Base-by-base conservation (phyloP, 1,140 invertebrate species). In the Antheraea pernyi region DNA sequence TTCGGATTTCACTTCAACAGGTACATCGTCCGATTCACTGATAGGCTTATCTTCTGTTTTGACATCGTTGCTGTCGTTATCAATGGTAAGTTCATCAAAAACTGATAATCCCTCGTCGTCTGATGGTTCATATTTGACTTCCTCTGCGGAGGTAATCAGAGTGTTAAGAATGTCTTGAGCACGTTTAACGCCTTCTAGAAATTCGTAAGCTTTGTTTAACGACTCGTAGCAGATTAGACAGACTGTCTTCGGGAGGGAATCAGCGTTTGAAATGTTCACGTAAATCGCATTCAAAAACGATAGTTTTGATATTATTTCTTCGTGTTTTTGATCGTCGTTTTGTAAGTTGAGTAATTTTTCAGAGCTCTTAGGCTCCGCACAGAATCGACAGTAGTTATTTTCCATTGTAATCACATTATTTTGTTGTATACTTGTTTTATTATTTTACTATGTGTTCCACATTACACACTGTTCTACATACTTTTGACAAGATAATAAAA, bases 211-310 rank as follows among this genome's bases (percentile, higher is more conserved):
- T 62, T 78, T 84, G 36, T 84, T 79, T 16, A 89, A 65, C 30
- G 74, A 79, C 30, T 72, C 71, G 13, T 80, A 75, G 68, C 87
- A 89, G 0, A 81, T 67, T n/a, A 84, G 82, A 77, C 87, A 89
- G 19, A 85, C 71, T 1, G 82, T 85, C 72, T 81, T 83, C 18
- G 88, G 83, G 13, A 85, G 67, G 19, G 65, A 66, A 60, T 81
- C 76, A 18, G 76, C 68, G 36, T 70, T 75, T 53, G 70, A 76
- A 63, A 70, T 68, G 65, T 72, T 61, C 10, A 75, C 66, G 67
- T 72, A 74, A 18, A 69, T 65, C 53, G 74, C 74, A 39, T 82
- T 82, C 5, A 82, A 37, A 58, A 74, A 69, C 4, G 65, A 68
- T 19, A 88, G 64, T 75, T 88, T 85, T 39, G 71, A 69, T 0